Conservation (phyloP, 2,113 vertebrate genomes). For the Apteryx owenii region DNA sequence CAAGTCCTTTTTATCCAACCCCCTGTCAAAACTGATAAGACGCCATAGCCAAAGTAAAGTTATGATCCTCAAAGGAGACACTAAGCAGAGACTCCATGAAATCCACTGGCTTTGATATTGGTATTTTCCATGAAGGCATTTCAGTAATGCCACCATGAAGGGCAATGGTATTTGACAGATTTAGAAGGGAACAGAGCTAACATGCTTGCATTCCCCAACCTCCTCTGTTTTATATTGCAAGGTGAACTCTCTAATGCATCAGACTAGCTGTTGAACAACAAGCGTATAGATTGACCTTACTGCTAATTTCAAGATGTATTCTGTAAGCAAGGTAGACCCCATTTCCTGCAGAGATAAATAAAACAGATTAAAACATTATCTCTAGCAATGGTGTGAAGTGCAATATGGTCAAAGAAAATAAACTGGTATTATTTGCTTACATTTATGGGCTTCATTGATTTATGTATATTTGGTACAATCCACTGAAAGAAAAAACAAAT, state of each 20-base stretch:
- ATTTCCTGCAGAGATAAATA: conserved; percentile 35
- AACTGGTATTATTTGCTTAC: background rate
- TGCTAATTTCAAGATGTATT: conserved; percentile 51
- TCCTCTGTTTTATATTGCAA: background rate
- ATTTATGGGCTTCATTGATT: background rate
- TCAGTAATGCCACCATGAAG: background rate
- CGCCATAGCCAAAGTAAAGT: background rate
- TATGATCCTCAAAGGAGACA: background rate
- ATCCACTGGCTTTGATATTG: background rate
- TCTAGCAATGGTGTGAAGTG: background rate
- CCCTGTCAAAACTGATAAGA: background rate
- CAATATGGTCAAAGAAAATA: background rate
- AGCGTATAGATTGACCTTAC: background rate
- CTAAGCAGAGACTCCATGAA: background rate
- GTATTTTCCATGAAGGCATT: background rate
- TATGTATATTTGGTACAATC: background rate
- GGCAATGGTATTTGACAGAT: background rate
- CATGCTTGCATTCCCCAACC: background rate
- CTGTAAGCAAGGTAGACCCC: conserved; percentile 45
- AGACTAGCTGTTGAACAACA: background rate
- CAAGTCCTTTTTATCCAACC: background rate
- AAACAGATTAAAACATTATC: background rate
- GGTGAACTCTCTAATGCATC: background rate
- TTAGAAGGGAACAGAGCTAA: background rate
- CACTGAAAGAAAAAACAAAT: background rate